Percentiles rank a stretch among this genome's conserved stretches.
Conservation (phyloP, 1,140 invertebrate genomes). For the Pseudachorutes palmiensis region DNA sequence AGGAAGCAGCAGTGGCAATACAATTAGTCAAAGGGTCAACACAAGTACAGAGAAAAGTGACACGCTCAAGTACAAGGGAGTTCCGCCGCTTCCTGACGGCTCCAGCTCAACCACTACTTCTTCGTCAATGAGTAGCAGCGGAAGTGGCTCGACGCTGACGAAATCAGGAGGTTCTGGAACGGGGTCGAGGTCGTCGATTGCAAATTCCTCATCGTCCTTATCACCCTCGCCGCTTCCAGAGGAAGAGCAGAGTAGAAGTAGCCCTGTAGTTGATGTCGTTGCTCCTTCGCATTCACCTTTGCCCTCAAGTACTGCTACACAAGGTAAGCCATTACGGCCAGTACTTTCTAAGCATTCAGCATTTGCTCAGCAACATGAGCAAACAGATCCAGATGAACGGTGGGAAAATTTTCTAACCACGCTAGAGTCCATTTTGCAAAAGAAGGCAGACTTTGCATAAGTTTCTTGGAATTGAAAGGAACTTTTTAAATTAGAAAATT, state of each 20-base stretch:
- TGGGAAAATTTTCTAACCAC: constrained; percentile 42
- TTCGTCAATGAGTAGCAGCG: not conserved
- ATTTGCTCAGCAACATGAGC: constrained; percentile 1
- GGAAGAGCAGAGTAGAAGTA: constrained; percentile 15
- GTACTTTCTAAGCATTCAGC: too few species aligned
- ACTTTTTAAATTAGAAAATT: too few species aligned
- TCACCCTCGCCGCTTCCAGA: not conserved
- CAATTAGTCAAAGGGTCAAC: constrained; percentile 20
- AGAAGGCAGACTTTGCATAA: constrained; percentile 40
- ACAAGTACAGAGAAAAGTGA: not conserved
- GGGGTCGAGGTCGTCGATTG: not conserved
- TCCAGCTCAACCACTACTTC: constrained; percentile 5
- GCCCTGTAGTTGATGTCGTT: constrained; percentile 10
- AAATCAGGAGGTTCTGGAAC: not conserved
- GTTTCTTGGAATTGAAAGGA: too few species aligned
- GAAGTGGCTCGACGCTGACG: constrained; percentile 7
- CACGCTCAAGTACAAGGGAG: not conserved
- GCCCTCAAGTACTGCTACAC: constrained; percentile 26
- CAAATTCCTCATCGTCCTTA: not conserved
- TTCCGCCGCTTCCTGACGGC: not conserved
- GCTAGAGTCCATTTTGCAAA: constrained; percentile 46
- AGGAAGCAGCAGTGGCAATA: not conserved
- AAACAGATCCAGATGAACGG: constrained; percentile 11
- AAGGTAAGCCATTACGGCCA: constrained; percentile 38
- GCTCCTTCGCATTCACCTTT: not conserved